These are phyloP conservation scores for Sorex fumeus DNA, from an alignment of 2,113 vertebrate species.

Conservation along the genomic window DNA sequence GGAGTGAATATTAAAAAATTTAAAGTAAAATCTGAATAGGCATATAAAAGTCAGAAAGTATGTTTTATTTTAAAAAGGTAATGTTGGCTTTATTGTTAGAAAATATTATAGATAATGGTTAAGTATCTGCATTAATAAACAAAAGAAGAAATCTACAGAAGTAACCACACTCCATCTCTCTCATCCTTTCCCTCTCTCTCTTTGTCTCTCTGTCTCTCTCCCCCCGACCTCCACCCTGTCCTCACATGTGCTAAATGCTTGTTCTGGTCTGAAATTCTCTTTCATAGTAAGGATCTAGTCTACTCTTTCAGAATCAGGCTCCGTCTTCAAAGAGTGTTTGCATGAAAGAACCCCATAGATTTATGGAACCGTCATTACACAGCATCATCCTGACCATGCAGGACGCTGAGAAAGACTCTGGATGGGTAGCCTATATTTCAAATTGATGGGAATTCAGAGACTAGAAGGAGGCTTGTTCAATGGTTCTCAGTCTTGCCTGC, in stretches of 20 bases:
- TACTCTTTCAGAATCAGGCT: constrained; percentile 35
- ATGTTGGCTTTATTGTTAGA: no score
- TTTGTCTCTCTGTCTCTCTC: neutral
- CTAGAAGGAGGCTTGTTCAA: constrained; percentile 8
- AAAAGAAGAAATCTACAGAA: no score
- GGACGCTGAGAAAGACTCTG: neutral
- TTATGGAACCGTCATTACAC: neutral
- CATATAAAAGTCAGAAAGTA: no score
- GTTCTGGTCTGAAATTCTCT: neutral
- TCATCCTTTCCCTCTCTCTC: neutral
- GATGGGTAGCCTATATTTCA: neutral
- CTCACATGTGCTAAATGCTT: no score
- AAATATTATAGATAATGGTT: no score
- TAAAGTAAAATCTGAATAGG: no score
- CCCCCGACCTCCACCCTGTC: no score
- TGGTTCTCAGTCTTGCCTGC: neutral
- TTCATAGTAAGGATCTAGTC: neutral
- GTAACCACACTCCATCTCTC: neutral
- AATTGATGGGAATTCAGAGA: constrained; percentile 34
- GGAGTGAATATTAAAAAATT: no score
- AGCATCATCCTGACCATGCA: neutral
- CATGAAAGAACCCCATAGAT: neutral
- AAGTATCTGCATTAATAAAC: no score
- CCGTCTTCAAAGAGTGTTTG: constrained; percentile 31
- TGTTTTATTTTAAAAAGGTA: no score